Evolutionary conservation across 1,140 invertebrate species (phyloP).

Genomic region (Chrysoperla carnea): DNA sequence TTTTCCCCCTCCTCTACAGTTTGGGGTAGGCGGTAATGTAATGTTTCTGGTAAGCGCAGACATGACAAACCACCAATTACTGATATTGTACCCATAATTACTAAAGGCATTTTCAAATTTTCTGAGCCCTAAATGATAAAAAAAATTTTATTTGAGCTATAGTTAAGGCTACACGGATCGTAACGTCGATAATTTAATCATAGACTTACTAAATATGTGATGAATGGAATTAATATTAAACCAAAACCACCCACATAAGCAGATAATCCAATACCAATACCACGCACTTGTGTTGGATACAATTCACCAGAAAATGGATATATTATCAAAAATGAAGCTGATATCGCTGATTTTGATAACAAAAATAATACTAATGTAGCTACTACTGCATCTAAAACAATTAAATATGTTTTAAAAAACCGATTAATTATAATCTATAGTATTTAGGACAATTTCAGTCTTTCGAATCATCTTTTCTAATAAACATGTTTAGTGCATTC

Average conservation of each 20-base stretch:
- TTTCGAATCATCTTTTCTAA: background rate
- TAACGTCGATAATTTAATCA: too few relatives aligned
- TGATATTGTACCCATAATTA: slow-evolving; percentile 62
- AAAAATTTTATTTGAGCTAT: too few relatives aligned
- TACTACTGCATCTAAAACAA: slow-evolving; percentile 47
- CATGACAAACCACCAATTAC: slow-evolving; percentile 62
- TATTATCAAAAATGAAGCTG: slow-evolving; percentile 77
- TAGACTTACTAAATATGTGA: slow-evolving; percentile 62
- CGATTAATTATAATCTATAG: background rate
- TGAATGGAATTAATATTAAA: slow-evolving; percentile 76
- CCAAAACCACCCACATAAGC: slow-evolving; percentile 75
- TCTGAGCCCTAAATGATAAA: slow-evolving; percentile 48
- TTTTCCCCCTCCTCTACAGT: slow-evolving; percentile 73
- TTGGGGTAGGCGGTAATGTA: slow-evolving; percentile 60
- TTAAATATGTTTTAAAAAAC: background rate
- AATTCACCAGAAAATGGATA: slow-evolving; percentile 81
- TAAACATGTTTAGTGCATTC: too few relatives aligned
- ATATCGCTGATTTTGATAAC: slow-evolving; percentile 77
- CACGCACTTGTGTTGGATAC: slow-evolving; percentile 71
- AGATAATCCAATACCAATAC: slow-evolving; percentile 73
- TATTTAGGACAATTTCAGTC: slow-evolving; percentile 2
- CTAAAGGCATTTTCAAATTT: slow-evolving; percentile 60
- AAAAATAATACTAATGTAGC: slow-evolving; percentile 61
- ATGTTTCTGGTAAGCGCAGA: slow-evolving; percentile 60
- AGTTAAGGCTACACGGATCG: too few relatives aligned